Percentiles rank a stretch among this genome's conserved stretches.
Conservation (phyloP, 2,797 vertebrate species). For the Heterohyrax brucei region DNA sequence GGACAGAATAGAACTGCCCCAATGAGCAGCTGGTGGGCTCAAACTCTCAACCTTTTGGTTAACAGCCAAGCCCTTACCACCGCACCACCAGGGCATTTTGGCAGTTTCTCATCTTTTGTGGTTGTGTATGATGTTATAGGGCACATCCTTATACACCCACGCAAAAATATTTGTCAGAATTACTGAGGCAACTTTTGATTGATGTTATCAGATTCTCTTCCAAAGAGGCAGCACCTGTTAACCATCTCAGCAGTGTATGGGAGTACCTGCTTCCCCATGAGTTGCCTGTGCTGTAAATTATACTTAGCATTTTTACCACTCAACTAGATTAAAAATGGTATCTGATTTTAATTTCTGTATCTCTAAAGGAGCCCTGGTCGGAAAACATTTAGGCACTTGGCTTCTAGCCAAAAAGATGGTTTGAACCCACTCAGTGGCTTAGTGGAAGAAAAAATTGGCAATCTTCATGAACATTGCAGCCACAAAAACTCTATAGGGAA, state of each 20-base stretch:
- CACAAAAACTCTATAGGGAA: too few species aligned
- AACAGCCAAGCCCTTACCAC: too few species aligned
- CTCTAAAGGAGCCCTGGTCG: background rate
- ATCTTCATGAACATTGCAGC: too few species aligned
- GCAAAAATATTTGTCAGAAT: slow-evolving; percentile 35
- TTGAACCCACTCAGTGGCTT: too few species aligned
- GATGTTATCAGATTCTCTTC: slow-evolving; percentile 39
- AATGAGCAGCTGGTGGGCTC: background rate
- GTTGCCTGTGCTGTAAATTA: slow-evolving; percentile 32
- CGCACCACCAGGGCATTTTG: background rate
- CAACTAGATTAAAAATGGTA: slow-evolving; percentile 60
- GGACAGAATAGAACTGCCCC: too few species aligned
- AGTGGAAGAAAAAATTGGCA: too few species aligned
- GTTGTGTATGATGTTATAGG: background rate
- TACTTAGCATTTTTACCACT: slow-evolving; percentile 26
- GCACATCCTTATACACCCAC: background rate
- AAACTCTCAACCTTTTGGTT: too few species aligned
- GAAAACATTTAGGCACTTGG: too few species aligned
- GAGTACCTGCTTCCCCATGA: background rate
- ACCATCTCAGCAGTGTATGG: background rate
- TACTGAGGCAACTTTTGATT: slow-evolving; percentile 44
- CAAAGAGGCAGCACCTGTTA: background rate
- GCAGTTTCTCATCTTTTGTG: slow-evolving; percentile 45
- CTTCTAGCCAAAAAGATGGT: too few species aligned
- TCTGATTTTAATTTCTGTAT: slow-evolving; percentile 71